Evolutionary conservation across 2,113 vertebrate species (phyloP).

Genomic region (Trichechus manatus): DNA sequence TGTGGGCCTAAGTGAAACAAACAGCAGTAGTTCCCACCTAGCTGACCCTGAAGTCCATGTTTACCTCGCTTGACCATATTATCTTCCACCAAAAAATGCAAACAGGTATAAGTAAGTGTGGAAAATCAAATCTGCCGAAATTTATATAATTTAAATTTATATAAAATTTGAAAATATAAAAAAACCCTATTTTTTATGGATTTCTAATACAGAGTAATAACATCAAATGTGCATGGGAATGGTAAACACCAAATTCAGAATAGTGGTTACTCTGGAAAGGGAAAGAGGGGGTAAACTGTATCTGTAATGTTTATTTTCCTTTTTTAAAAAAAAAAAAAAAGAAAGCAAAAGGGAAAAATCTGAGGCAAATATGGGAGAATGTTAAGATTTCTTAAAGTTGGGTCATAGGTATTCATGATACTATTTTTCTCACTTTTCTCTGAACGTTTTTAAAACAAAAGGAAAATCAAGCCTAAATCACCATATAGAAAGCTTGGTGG

Average conservation of each 20-base stretch:
- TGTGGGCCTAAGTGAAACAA: neutral
- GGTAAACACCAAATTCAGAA: neutral
- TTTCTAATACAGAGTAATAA: neutral
- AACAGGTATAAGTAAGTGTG: neutral
- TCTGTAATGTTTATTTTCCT: slow-evolving; percentile 12
- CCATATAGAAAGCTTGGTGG: neutral
- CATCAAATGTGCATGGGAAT: neutral
- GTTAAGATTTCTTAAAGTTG: slow-evolving; percentile 41
- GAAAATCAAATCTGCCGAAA: slow-evolving; percentile 30
- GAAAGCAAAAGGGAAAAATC: neutral
- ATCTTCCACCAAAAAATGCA: neutral
- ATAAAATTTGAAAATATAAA: slow-evolving; percentile 16
- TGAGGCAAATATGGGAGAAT: slow-evolving; percentile 11
- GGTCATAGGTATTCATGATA: neutral
- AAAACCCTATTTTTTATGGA: neutral
- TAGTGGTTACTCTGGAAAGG: neutral
- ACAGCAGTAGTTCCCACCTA: neutral
- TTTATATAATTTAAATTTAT: no score
- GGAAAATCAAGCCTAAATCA: neutral
- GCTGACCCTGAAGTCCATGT: neutral
- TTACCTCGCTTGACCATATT: neutral
- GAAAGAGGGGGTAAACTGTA: neutral
- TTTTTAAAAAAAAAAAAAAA: neutral
- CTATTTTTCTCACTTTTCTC: slow-evolving; percentile 41
- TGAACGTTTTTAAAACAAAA: neutral